phyloP scores from a whole-genome alignment of 2,797 vertebrate species.

The Enteromius viviparus region DNA sequence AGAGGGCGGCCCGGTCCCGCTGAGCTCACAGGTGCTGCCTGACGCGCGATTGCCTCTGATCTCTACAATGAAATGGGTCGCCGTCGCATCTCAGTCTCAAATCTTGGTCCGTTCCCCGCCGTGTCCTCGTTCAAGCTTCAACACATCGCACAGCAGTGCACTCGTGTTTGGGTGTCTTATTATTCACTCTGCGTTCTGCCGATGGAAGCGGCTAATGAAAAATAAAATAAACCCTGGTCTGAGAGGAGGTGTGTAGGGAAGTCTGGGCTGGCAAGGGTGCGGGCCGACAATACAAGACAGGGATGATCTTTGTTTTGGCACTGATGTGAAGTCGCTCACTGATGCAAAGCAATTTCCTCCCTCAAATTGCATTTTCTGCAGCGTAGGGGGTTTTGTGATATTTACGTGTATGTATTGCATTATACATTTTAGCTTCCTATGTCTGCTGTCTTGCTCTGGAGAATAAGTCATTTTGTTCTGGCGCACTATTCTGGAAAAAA shows the following conservation, averaged over 20 bases:
- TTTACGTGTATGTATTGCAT: conserved; percentile 30
- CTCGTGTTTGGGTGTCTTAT: conserved; percentile 1
- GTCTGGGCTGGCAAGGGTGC: not conserved
- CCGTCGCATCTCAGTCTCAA: conserved; percentile 1
- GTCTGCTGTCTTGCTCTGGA: conserved; percentile 16
- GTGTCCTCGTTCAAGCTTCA: conserved; percentile 3
- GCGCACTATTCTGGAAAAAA: not conserved
- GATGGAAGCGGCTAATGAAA: conserved; percentile 41
- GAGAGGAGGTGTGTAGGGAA: conserved; percentile 6
- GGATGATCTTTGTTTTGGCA: conserved; percentile 44
- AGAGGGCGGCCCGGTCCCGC: not conserved
- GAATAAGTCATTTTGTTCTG: conserved; percentile 17
- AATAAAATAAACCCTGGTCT: conserved; percentile 30
- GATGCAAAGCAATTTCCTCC: conserved; percentile 48
- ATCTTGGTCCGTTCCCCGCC: not conserved
- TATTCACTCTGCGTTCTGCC: conserved; percentile 14
- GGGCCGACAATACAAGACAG: not conserved
- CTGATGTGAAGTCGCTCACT: conserved; percentile 41
- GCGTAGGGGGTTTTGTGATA: conserved; percentile 11
- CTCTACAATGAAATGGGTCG: conserved; percentile 10
- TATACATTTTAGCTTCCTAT: conserved; percentile 23
- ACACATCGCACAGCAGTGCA: conserved; percentile 31
- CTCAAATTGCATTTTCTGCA: conserved; percentile 46
- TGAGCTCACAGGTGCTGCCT: conserved; percentile 36
- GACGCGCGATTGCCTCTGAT: conserved; percentile 26